Base-by-base conservation (phyloP, 2,113 vertebrate species). In the Xyliphius kryptos region DNA sequence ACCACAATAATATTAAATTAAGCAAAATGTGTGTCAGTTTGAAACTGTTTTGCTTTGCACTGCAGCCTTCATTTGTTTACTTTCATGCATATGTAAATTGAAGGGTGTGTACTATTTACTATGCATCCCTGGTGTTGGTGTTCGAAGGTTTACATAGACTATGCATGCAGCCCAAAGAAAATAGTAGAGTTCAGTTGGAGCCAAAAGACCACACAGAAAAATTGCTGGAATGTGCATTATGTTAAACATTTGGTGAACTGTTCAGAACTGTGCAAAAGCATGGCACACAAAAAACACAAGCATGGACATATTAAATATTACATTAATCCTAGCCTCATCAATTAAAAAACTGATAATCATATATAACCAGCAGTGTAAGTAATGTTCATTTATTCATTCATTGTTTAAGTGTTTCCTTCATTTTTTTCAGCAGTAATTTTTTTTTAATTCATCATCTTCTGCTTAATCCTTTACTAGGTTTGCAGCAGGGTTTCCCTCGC, bases 171-270 rank as follows among this genome's bases (percentile, higher is more conserved):
- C 63, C 5, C 41, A 32, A 26, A 52, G 19, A 55, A 19, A 60
- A 36, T 59, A 43, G 32, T 32, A 36, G 14, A 38, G 43, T 59
- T 67, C 60, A 44, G 3, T 9, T 62, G 57, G 17, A 43, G 57
- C n/a, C 17, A 54, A 61, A 15, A 59, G 46, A n/a, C 11, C 52
- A 44, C 52, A 56, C 44, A 48, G 22, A 36, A 56, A 12, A 49
- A 22, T 20, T 32, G 14, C 17, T 59, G 36, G 41, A 58, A 66
- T 58, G 62, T 62, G 20, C 62, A 32, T 40, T 54, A 41, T 61
- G 63, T 54, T 56, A 61, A 48, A 66, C 56, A 69, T 51, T 66
- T 38, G 40, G 66, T 16, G 19, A 36, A 36, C 43, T 56, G 37
- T n/a, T 52, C 20, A n/a, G 13, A 15, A 46, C 40, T 41, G 40